These are phyloP conservation scores for Conopomorpha cramerella DNA, from an alignment of 1,140 invertebrate genomes.

Conservation along the genomic window DNA sequence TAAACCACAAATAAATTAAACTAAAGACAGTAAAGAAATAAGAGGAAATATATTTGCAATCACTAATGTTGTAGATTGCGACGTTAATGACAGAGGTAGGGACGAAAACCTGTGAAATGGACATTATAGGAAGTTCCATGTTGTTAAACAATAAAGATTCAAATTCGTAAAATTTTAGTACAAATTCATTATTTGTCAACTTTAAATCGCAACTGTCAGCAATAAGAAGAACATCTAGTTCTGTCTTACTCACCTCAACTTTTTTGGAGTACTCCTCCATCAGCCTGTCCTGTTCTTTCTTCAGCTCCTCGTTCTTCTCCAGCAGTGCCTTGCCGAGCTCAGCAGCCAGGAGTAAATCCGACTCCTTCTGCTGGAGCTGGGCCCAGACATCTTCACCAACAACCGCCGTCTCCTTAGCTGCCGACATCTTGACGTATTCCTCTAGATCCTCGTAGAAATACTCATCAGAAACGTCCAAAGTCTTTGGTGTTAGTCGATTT, in stretches of 20 bases:
- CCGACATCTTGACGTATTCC: slow-evolving; percentile 62
- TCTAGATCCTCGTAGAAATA: slow-evolving; percentile 61
- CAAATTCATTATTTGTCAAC: too few species aligned
- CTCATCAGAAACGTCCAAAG: slow-evolving; percentile 42
- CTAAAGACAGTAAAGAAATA: too few species aligned
- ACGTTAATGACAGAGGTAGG: too few species aligned
- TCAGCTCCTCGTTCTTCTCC: slow-evolving; percentile 92
- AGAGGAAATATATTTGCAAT: too few species aligned
- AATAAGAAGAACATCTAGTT: too few species aligned
- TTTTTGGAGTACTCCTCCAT: slow-evolving; percentile 89
- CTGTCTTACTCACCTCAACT: slow-evolving; percentile 77
- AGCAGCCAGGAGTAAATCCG: slow-evolving; percentile 89
- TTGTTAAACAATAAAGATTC: too few species aligned
- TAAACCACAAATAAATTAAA: too few species aligned
- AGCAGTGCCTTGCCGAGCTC: slow-evolving; percentile 93
- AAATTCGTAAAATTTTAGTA: too few species aligned
- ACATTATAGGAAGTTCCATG: too few species aligned
- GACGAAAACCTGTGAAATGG: too few species aligned
- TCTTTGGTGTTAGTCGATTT: slow-evolving; percentile 20
- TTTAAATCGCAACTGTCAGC: too few species aligned
- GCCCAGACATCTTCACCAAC: slow-evolving; percentile 75
- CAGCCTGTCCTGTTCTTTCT: slow-evolving; percentile 81
- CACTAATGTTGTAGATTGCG: too few species aligned
- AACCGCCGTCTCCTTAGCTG: slow-evolving; percentile 34
- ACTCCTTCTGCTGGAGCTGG: slow-evolving; percentile 89